A percentile compares a stretch with the other conserved stretches of the same genome.
phyloP scores from a whole-genome alignment of 2,888 invertebrate species.

The Stratiomys singularior region DNA sequence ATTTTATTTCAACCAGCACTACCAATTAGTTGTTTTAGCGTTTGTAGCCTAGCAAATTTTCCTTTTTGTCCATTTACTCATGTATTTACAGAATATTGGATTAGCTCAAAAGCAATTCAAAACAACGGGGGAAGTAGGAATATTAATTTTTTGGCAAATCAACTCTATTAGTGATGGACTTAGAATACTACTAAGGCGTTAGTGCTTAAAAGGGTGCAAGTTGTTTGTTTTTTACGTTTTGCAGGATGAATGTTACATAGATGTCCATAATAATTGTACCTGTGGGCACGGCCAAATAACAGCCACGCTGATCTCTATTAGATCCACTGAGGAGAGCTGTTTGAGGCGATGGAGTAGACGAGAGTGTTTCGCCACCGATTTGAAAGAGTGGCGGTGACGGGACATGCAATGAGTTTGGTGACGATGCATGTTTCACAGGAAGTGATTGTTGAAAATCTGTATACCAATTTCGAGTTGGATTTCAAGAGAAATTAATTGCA shows the following conservation, averaged over 20 bases:
- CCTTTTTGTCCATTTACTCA: no score
- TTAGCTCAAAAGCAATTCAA: no score
- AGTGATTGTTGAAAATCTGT: slow-evolving; percentile 53
- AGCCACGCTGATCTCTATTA: slow-evolving; percentile 69
- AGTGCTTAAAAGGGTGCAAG: no score
- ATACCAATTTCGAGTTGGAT: slow-evolving; percentile 50
- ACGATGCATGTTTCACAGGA: slow-evolving; percentile 54
- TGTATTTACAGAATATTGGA: no score
- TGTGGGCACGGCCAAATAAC: slow-evolving; percentile 73
- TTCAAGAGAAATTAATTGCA: no score
- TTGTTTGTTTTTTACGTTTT: no score
- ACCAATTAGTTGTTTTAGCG: no score
- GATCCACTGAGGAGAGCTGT: slow-evolving; percentile 68
- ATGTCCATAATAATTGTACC: slow-evolving; percentile 56
- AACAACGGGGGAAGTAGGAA: no score
- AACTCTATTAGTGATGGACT: background rate
- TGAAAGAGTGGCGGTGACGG: slow-evolving; percentile 57
- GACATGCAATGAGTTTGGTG: slow-evolving; percentile 61
- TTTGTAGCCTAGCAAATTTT: no score
- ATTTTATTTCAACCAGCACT: no score
- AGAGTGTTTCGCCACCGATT: slow-evolving; percentile 59
- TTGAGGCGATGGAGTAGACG: slow-evolving; percentile 67
- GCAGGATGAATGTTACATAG: no score
- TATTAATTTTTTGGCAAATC: background rate
- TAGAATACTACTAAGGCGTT: no score